Conservation (phyloP, 1,140 invertebrate species). For the Rhizoglyphus robini region DNA sequence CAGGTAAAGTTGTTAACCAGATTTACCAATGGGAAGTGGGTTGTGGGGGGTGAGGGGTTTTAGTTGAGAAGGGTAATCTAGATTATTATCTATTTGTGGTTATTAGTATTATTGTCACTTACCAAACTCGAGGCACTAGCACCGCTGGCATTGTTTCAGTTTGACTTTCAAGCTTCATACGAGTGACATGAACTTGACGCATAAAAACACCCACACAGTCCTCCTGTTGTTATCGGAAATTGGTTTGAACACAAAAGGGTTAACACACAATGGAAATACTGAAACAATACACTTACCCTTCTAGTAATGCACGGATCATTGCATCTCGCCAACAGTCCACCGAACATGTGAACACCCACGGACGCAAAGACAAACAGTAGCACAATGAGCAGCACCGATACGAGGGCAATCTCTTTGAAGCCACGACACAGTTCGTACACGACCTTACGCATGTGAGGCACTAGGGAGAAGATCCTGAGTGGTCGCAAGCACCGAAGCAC, state of each 20-base stretch:
- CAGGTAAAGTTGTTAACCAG: no score
- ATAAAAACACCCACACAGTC: constrained; percentile 91
- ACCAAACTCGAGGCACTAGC: constrained; percentile 94
- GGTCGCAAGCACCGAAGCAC: constrained; percentile 90
- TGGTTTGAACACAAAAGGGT: constrained; percentile 9
- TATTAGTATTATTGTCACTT: constrained; percentile 30
- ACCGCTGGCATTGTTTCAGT: constrained; percentile 83
- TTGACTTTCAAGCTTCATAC: constrained; percentile 72
- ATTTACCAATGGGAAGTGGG: not conserved
- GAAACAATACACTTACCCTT: constrained; percentile 29
- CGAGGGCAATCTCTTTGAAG: constrained; percentile 97
- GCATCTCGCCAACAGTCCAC: constrained; percentile 84
- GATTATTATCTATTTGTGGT: not conserved
- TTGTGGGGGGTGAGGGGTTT: not conserved
- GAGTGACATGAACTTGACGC: constrained; percentile 88
- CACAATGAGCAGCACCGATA: constrained; percentile 90
- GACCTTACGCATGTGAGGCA: constrained; percentile 98
- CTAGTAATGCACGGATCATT: constrained; percentile 80
- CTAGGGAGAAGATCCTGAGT: constrained; percentile 87
- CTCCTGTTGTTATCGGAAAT: constrained; percentile 46
- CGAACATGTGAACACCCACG: constrained; percentile 95
- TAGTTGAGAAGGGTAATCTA: not conserved
- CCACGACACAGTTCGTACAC: constrained; percentile 95
- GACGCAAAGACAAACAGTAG: constrained; percentile 98
- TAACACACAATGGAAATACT: not conserved